A percentile compares a stretch with the other conserved stretches of the same genome.
phyloP scores from a whole-genome alignment of 2,888 invertebrate species.

The Lasioglossum villosulum region DNA sequence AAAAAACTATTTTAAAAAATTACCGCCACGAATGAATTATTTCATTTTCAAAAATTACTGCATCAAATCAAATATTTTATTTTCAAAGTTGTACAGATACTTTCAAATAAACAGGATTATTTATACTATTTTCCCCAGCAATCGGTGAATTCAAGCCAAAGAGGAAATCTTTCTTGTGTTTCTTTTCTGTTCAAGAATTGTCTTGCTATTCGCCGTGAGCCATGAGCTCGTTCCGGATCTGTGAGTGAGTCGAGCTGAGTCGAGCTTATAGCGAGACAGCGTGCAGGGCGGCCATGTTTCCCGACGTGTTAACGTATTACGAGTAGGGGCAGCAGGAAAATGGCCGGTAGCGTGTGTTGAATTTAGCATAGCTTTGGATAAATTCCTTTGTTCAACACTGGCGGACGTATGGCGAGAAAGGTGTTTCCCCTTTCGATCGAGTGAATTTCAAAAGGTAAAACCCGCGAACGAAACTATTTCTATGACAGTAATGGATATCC shows the following conservation, averaged over 20 bases:
- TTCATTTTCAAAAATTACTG: too few relatives aligned
- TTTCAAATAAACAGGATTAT: too few relatives aligned
- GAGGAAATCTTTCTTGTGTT: neutral
- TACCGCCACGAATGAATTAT: too few relatives aligned
- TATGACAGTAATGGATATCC: neutral
- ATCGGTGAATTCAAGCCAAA: too few relatives aligned
- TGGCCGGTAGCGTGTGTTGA: conserved; percentile 81
- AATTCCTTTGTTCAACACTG: conserved; percentile 28
- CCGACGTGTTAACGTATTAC: conserved; percentile 51
- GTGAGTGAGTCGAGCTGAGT: too few relatives aligned
- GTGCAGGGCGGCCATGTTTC: conserved; percentile 55
- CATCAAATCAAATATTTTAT: too few relatives aligned
- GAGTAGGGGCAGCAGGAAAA: conserved; percentile 71
- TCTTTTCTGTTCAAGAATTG: neutral
- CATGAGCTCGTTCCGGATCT: neutral
- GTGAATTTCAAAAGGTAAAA: conserved; percentile 59
- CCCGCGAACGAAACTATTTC: conserved; percentile 4
- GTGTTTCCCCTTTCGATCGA: conserved; percentile 29
- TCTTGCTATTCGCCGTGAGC: neutral
- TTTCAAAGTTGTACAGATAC: too few relatives aligned
- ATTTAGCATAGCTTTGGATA: conserved; percentile 52
- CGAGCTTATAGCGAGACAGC: neutral
- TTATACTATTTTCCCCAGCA: too few relatives aligned
- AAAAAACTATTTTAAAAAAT: too few relatives aligned
- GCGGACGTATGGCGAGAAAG: conserved; percentile 30